Conservation (phyloP, 2,113 vertebrate genomes). For the Tragelaphus buxtoni region DNA sequence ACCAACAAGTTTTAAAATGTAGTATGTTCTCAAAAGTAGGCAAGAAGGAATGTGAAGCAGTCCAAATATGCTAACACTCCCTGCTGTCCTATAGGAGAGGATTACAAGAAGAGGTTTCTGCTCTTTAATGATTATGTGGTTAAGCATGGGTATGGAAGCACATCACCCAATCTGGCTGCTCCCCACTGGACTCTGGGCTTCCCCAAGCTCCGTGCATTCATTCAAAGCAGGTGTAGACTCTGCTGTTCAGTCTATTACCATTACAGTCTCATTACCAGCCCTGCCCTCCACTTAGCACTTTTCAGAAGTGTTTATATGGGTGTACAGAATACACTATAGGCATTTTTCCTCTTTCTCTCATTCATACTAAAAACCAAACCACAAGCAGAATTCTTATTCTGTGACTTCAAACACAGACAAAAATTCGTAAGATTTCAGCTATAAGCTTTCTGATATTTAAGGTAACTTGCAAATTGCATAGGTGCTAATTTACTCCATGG, state of each 20-base stretch:
- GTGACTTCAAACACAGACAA: background rate
- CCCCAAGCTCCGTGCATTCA: constrained; percentile 64
- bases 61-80: constrained; percentile 97
- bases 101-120: constrained; percentile 80
- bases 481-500: background rate
- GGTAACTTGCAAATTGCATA: background rate
- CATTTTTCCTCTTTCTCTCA: background rate
- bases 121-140: constrained; percentile 78
- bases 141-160: constrained; percentile 62
- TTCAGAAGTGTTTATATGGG: constrained; percentile 39
- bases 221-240: constrained; percentile 78
- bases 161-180: constrained; percentile 41
- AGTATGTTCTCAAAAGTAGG: constrained; percentile 92
- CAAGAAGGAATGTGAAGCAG: constrained; percentile 98
- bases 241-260: constrained; percentile 56
- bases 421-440: background rate
- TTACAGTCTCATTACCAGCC: background rate
- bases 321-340: constrained; percentile 5
- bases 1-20: constrained; percentile 98
- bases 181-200: constrained; percentile 42
- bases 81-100: constrained; percentile 83
- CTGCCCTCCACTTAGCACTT: constrained; percentile 48
- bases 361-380: background rate
- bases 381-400: constrained; percentile 3
- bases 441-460: background rate